Base-by-base conservation (phyloP, 1,140 invertebrate species). In the Apocrypta bakeri region DNA sequence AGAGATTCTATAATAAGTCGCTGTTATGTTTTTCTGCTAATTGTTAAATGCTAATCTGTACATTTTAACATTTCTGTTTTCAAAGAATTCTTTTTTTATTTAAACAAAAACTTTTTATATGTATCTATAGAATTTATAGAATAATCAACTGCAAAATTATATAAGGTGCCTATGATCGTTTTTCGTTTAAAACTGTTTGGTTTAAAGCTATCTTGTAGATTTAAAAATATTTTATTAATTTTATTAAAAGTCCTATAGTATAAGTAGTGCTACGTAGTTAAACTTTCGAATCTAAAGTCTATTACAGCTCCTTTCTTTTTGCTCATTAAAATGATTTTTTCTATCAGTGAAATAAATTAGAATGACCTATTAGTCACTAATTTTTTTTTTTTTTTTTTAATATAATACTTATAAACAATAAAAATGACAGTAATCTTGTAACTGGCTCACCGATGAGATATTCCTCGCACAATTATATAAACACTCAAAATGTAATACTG, bases 231-330 rank as follows among this genome's bases (percentile, higher is more conserved):
- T 56, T 21, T 71, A 69, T 56, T 14, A 17, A 71, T 71, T 56
- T 71, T 33, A 79, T 79, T 79, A 48, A 27, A 40, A 56, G 71
- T 17, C 27, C 29, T 14, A 14, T 72, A 24, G 14, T 71, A 33
- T 71, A 88, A 71, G 87, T 91, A 90, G 89, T 89, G 88, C 88
- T 90, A 89, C 85, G 86, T 91, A 90, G 89, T 87, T 84, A 83
- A 85, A 87, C 77, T 74, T 90, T 85, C 84, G 84, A 86, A 86
- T 83, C 84, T 81, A 72, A 81, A 83, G 83, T 79, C 84, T 81
- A 69, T 69, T 81, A 56, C 3, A 56, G 21, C 48, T 56, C n/a
- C 6, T n/a, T n/a, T 56, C 6, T n/a, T n/a, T 56, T 56, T 21
- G 17, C 17, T 56, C 21, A 56, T 56, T 56, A n/a, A 2, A 56